A percentile compares a stretch with the other conserved stretches of the same genome.
Evolutionary conservation across 2,888 invertebrate genomes (phyloP).

Genomic region (Lithophane ornitopus): DNA sequence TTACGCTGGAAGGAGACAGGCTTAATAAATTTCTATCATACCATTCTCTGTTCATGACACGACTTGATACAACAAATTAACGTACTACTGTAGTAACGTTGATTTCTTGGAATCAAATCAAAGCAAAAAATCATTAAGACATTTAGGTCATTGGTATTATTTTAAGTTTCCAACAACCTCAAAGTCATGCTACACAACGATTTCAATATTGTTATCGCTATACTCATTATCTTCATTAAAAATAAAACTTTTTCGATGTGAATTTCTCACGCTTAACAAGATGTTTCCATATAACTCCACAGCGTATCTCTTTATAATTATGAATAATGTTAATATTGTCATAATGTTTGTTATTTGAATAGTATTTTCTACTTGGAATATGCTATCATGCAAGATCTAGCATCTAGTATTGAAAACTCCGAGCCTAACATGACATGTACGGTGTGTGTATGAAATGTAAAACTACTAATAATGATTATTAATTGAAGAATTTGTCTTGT

Average conservation of each 20-base stretch:
- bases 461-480: background rate
- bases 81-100: background rate
- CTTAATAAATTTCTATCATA: background rate
- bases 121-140: background rate
- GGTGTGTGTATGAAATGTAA: slow-evolving; percentile 11
- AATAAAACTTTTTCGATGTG: slow-evolving; percentile 50
- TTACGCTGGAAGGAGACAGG: background rate
- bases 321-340: slow-evolving; percentile 31
- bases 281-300: slow-evolving; percentile 40
- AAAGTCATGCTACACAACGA: slow-evolving; percentile 22
- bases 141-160: slow-evolving; percentile 20
- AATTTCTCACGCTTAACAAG: slow-evolving; percentile 56
- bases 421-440: background rate
- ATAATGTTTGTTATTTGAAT: slow-evolving; percentile 44
- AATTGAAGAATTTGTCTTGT: background rate
- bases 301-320: slow-evolving; percentile 35
- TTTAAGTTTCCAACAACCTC: slow-evolving; percentile 24
- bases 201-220: slow-evolving; percentile 47
- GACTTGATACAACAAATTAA: background rate
- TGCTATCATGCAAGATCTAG: slow-evolving; percentile 12
- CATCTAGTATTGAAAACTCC: slow-evolving; percentile 25
- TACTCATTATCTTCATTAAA: slow-evolving; percentile 16
- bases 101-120: background rate
- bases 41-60: background rate
- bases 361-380: slow-evolving; percentile 29